A percentile compares a stretch with the other conserved stretches of the same genome.
phyloP scores from a whole-genome alignment of 92 coral and sea anemone genomes.

The Blastomussa wellsi region DNA sequence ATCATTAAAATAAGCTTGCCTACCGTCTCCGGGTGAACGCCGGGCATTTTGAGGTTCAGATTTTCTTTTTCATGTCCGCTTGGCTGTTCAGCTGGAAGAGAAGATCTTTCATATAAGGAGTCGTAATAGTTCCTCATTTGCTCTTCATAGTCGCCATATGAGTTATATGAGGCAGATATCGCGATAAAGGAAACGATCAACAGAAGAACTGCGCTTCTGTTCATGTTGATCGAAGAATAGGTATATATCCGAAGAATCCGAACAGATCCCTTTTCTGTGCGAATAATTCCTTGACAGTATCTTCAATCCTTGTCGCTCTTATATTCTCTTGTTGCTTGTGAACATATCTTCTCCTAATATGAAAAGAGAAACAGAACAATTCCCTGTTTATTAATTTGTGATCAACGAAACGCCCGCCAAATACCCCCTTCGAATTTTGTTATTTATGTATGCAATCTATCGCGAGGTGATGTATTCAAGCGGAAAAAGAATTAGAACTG shows the following conservation, averaged over 20 bases:
- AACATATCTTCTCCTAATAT: conserved; percentile 25
- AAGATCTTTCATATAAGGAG: conserved; percentile 49
- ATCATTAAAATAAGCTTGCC: conserved; percentile 2
- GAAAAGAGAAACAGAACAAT: conserved; percentile 25
- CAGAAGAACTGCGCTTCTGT: conserved; percentile 9
- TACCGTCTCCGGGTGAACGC: conserved; percentile 77
- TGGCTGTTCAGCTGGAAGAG: conserved; percentile 9
- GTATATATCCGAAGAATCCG: no score
- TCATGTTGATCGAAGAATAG: conserved; percentile 13
- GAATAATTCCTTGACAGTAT: not conserved
- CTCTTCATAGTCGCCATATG: conserved; percentile 24
- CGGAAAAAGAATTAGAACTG: conserved; percentile 17
- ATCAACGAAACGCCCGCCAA: conserved; percentile 30
- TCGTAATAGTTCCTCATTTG: conserved; percentile 37
- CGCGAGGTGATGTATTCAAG: conserved; percentile 28
- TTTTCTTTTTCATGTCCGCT: not conserved
- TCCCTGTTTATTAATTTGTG: conserved; percentile 31
- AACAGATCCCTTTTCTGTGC: not conserved
- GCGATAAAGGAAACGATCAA: not conserved
- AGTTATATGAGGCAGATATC: conserved; percentile 23
- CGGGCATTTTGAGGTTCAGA: conserved; percentile 62
- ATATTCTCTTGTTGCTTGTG: not conserved
- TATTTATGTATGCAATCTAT: conserved; percentile 31
- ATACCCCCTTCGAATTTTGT: conserved; percentile 26
- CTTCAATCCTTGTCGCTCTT: not conserved